Conservation (phyloP, 2,888 invertebrate species). For the Adela reaumurella region DNA sequence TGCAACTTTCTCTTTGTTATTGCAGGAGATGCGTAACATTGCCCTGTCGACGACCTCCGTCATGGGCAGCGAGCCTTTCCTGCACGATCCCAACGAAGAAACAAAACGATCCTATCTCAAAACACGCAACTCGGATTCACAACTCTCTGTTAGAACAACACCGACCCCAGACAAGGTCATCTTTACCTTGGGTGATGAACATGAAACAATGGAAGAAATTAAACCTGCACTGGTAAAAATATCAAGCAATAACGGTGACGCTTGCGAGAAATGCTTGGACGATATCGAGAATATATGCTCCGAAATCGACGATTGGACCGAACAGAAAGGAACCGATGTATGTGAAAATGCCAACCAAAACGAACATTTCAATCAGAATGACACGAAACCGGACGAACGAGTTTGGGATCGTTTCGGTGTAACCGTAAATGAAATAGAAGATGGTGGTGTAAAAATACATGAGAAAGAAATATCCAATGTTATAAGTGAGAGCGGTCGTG, state of each 20-base stretch:
- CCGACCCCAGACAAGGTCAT: conserved; percentile 24
- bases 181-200: conserved; percentile 36
- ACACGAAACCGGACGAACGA: no score
- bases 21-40: conserved; percentile 31
- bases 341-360: no score
- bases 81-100: conserved; percentile 27
- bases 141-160: conserved; percentile 22
- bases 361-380: no score
- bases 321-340: background rate
- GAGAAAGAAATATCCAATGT: conserved; percentile 9
- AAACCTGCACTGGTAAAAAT: conserved; percentile 26
- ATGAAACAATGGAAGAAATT: conserved; percentile 16
- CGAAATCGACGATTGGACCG: conserved; percentile 31
- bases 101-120: conserved; percentile 19
- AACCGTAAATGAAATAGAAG: background rate
- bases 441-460: background rate
- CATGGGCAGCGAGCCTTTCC: conserved; percentile 50
- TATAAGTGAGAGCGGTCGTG: conserved; percentile 10
- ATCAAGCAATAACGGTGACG: conserved; percentile 39
- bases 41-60: conserved; percentile 41
- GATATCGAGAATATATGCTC: conserved; percentile 36
- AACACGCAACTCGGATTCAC: conserved; percentile 37
- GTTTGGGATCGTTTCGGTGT: background rate
- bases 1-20: no score
- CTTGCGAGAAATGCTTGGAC: conserved; percentile 18